Conservation (phyloP, 2,113 vertebrate species). For the Protobothrops flavoviridis region DNA sequence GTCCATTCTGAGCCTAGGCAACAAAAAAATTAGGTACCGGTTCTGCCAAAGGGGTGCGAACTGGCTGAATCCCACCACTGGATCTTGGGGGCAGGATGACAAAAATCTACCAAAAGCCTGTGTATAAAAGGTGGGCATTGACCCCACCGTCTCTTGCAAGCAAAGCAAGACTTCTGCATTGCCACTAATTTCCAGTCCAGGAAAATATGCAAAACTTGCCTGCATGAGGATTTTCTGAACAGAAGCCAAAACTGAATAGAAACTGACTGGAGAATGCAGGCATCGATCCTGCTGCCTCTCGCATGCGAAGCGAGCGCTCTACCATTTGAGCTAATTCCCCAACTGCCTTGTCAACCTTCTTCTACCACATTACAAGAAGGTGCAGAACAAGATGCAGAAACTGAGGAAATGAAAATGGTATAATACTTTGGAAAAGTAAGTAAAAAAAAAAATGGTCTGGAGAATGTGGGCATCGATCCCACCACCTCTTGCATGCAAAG, state of each 20-base stretch:
- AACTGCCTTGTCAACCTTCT: background rate
- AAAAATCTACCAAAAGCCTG: background rate
- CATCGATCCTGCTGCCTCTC: conserved; percentile 81
- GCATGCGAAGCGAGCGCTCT: conserved; percentile 81
- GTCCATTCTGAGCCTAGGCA: too few species aligned
- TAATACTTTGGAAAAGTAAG: background rate
- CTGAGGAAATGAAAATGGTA: background rate
- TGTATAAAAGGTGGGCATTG: background rate
- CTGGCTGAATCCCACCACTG: too few species aligned
- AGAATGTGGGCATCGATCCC: background rate
- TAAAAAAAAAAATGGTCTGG: background rate
- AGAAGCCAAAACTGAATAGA: background rate
- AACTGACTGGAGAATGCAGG: background rate
- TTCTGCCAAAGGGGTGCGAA: too few species aligned
- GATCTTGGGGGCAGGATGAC: background rate
- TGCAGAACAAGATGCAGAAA: background rate
- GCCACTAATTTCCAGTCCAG: background rate
- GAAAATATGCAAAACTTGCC: background rate
- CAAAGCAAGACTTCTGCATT: background rate
- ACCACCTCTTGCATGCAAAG: conserved; percentile 6
- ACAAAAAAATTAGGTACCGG: too few species aligned
- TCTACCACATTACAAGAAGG: background rate
- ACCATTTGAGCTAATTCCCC: conserved; percentile 69
- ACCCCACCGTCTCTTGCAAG: background rate
- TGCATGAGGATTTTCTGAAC: background rate